Evolutionary conservation across 1,140 invertebrate species (phyloP).

Genomic region (Ostrea edulis): DNA sequence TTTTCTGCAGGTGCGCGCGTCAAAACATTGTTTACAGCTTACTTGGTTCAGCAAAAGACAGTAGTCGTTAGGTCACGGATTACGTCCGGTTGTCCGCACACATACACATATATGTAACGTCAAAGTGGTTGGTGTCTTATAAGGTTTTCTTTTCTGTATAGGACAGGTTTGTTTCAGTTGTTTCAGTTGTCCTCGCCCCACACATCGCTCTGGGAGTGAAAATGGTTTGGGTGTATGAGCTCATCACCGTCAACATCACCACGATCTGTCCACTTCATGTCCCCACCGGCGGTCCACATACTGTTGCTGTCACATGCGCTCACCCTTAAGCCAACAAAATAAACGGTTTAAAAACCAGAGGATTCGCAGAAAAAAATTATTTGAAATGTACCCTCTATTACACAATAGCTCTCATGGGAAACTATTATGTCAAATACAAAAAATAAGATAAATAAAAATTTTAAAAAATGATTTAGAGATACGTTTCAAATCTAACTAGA

Average conservation of each 20-base stretch:
- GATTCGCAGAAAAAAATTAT: no score
- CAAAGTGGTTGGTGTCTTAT: neutral
- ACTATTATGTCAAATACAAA: no score
- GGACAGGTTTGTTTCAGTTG: neutral
- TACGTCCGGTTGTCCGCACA: constrained; percentile 21
- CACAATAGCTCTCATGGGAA: no score
- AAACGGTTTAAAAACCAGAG: neutral
- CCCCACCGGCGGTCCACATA: constrained; percentile 10
- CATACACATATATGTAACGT: neutral
- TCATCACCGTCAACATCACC: constrained; percentile 11
- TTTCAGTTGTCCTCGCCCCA: constrained; percentile 16
- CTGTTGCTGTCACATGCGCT: neutral
- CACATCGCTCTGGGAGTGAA: constrained; percentile 26
- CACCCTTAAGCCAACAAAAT: neutral
- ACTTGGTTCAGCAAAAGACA: neutral
- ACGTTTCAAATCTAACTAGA: no score
- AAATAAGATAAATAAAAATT: no score
- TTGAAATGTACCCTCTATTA: no score
- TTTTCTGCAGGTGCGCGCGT: constrained; percentile 37
- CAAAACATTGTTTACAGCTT: constrained; percentile 33
- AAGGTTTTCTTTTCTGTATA: neutral
- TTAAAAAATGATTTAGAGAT: no score
- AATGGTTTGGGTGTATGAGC: constrained; percentile 24
- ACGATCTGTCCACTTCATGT: neutral
- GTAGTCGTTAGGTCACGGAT: neutral